Percentiles rank a stretch among this genome's conserved stretches.
Conservation (phyloP, 2,113 vertebrate species). For the Datnioides undecimradiatus region DNA sequence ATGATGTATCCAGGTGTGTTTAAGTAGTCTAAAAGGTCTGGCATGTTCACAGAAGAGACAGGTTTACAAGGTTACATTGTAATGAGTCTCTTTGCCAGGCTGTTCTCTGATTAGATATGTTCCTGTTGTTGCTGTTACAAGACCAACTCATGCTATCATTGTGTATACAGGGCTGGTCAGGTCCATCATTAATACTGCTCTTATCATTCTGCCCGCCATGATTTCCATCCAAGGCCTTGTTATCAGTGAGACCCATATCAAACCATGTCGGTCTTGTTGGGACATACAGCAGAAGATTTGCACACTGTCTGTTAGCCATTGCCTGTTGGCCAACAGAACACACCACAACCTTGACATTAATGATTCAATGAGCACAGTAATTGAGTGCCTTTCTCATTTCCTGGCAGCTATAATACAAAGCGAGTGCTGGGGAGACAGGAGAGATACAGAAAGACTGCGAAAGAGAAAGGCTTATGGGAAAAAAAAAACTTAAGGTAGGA, state of each 20-base stretch:
- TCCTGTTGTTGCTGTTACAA: conserved; percentile 65
- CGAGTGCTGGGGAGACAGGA: conserved; percentile 53
- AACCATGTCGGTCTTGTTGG: conserved; percentile 76
- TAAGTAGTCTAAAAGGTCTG: conserved; percentile 67
- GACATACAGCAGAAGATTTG: conserved; percentile 72
- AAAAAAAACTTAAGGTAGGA: conserved; percentile 38
- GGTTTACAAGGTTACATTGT: conserved; percentile 79
- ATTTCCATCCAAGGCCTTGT: conserved; percentile 75
- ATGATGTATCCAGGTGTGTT: conserved; percentile 57
- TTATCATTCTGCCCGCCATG: conserved; percentile 73
- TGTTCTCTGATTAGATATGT: conserved; percentile 74
- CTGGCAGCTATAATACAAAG: conserved; percentile 78
- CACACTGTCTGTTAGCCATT: conserved; percentile 72
- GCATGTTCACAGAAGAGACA: conserved; percentile 54
- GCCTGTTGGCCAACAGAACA: conserved; percentile 73
- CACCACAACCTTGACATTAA: conserved; percentile 80
- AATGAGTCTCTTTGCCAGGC: conserved; percentile 67
- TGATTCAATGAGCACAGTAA: conserved; percentile 82
- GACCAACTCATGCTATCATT: conserved; percentile 73
- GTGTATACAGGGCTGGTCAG: conserved; percentile 73
- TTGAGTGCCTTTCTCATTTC: conserved; percentile 83
- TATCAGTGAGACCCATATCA: conserved; percentile 80
- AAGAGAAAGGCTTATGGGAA: conserved; percentile 54
- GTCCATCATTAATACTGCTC: conserved; percentile 77
- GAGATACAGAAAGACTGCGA: conserved; percentile 60